Evolutionary conservation across 1,140 invertebrate species (phyloP).

Genomic region (Drosophila parvula): DNA sequence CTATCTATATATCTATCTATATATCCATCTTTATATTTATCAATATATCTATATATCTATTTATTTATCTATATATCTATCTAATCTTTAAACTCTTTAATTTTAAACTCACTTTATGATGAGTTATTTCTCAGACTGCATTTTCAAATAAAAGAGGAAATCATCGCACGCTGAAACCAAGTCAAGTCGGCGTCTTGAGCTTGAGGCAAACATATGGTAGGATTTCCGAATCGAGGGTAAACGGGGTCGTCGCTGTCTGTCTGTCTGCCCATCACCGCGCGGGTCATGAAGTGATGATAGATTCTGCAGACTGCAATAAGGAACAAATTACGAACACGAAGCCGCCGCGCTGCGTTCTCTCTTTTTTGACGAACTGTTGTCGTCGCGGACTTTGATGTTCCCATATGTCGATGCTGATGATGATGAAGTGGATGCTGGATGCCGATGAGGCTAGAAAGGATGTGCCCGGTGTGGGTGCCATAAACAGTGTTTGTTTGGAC

Average conservation of each 20-base stretch:
- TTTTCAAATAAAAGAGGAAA: conserved; percentile 19
- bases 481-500: conserved; percentile 51
- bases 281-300: conserved; percentile 52
- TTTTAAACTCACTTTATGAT: too few species aligned
- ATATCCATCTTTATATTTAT: too few species aligned
- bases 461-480: conserved; percentile 17
- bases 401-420: conserved; percentile 13
- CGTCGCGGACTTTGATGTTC: conserved; percentile 68
- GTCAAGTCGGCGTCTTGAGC: conserved; percentile 36
- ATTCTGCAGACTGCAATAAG: conserved; percentile 58
- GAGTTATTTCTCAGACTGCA: neutral
- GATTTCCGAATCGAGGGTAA: conserved; percentile 30
- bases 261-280: conserved; percentile 23
- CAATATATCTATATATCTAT: too few species aligned
- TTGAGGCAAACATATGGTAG: conserved; percentile 46
- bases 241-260: conserved; percentile 3
- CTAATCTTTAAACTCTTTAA: neutral
- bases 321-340: conserved; percentile 59
- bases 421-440: conserved; percentile 26
- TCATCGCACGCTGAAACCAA: conserved; percentile 24
- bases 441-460: conserved; percentile 51
- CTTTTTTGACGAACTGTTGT: conserved; percentile 74
- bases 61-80: neutral
- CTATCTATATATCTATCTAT: too few species aligned
- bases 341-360: conserved; percentile 10